Percentiles rank a stretch among this genome's conserved stretches.
Evolutionary conservation across 2,888 invertebrate species (phyloP).

Genomic region (Dryomyza anilis): DNA sequence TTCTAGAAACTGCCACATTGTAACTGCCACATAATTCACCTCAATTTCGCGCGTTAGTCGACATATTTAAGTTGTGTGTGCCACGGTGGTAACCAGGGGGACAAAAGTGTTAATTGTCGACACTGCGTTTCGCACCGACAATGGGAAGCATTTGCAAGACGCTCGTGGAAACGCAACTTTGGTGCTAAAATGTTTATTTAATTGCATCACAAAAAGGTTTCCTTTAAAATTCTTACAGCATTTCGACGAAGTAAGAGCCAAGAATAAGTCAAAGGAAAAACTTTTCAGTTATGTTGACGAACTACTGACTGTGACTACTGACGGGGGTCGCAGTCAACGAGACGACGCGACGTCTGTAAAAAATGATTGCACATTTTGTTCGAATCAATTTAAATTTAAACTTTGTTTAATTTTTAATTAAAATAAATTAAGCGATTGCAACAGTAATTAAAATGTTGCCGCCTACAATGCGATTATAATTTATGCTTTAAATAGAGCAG

Average conservation of each 20-base stretch:
- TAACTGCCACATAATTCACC: too few relatives aligned
- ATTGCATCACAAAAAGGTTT: constrained; percentile 34
- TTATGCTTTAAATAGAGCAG: not conserved
- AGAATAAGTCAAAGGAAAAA: not conserved
- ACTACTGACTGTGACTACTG: not conserved
- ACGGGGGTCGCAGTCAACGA: not conserved
- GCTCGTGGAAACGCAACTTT: constrained; percentile 1
- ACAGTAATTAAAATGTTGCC: constrained; percentile 16
- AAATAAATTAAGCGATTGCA: constrained; percentile 13
- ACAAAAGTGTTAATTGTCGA: constrained; percentile 19
- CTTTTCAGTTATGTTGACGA: not conserved
- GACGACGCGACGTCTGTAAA: not conserved
- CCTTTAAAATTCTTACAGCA: constrained; percentile 14
- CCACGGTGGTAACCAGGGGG: not conserved
- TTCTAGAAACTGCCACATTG: too few relatives aligned
- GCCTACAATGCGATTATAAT: constrained; percentile 15
- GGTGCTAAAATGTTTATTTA: constrained; percentile 23
- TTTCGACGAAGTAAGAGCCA: not conserved
- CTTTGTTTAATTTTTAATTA: not conserved
- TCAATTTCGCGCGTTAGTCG: too few relatives aligned
- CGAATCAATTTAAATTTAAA: too few relatives aligned
- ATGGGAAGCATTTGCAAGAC: constrained; percentile 7
- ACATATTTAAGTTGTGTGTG: too few relatives aligned
- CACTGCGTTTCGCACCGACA: not conserved
- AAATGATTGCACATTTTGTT: too few relatives aligned